These are phyloP conservation scores for Phrynocephalus guinanensis DNA, from an alignment of 2,797 vertebrate genomes.

Conservation along the genomic window DNA sequence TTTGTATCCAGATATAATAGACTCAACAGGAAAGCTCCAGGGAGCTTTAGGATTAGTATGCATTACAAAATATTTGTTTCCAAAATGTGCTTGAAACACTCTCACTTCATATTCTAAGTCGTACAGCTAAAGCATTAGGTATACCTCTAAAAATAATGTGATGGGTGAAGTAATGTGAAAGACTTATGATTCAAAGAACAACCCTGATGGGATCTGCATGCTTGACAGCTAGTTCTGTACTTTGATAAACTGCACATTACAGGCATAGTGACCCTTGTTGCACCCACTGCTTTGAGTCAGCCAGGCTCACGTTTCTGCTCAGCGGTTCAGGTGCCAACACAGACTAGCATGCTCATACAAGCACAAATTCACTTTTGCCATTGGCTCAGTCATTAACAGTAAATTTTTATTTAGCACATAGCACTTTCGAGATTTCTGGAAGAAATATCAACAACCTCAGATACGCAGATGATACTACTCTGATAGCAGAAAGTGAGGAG, in stretches of 20 bases:
- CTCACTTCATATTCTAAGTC: background rate
- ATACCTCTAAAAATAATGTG: background rate
- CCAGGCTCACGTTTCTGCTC: too few relatives aligned
- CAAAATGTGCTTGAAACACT: background rate
- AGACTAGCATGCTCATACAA: too few relatives aligned
- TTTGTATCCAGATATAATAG: background rate
- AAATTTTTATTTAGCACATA: background rate
- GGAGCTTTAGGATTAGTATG: too few relatives aligned
- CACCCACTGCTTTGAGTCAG: background rate
- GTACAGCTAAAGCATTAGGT: background rate
- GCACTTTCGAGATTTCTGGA: background rate
- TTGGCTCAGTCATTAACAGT: background rate
- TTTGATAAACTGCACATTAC: too few relatives aligned
- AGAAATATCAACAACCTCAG: too few relatives aligned
- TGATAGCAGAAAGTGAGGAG: too few relatives aligned
- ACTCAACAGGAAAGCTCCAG: background rate
- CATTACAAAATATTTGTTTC: too few relatives aligned
- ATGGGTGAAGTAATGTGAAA: too few relatives aligned
- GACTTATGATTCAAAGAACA: background rate
- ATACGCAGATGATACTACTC: too few relatives aligned
- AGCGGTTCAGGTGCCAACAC: too few relatives aligned
- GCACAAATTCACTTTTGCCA: too few relatives aligned
- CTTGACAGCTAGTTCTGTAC: too few relatives aligned
- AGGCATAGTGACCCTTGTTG: background rate
- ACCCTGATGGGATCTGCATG: background rate